phyloP scores from a whole-genome alignment of 1,140 invertebrate species.

The Magallana gigas region DNA sequence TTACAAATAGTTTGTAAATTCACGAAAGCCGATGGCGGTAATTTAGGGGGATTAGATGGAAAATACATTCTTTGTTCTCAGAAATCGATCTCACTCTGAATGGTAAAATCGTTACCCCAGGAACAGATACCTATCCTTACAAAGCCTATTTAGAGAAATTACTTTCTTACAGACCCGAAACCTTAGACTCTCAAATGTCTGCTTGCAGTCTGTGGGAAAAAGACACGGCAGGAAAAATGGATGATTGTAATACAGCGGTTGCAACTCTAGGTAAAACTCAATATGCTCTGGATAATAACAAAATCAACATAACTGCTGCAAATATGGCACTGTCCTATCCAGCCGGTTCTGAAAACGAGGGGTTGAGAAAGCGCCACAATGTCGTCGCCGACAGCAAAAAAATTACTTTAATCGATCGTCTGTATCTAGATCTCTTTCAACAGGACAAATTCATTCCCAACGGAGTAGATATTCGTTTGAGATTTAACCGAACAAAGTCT shows the following conservation, averaged over 20 bases:
- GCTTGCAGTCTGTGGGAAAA: constrained; percentile 2
- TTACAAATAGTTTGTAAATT: not conserved
- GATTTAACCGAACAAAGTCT: not conserved
- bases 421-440: constrained; percentile 34
- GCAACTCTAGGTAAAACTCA: too few species aligned
- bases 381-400: not conserved
- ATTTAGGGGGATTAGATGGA: not conserved
- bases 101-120: not conserved
- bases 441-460: not conserved
- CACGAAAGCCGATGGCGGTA: not conserved
- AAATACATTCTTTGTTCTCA: not conserved
- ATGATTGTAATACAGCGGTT: not conserved
- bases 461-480: not conserved
- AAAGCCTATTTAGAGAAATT: constrained; percentile 35
- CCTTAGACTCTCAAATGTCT: not conserved
- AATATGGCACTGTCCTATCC: too few species aligned
- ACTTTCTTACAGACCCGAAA: not conserved
- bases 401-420: not conserved
- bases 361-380: not conserved
- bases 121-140: constrained; percentile 33
- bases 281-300: too few species aligned
- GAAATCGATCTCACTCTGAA: not conserved
- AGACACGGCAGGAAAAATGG: constrained; percentile 11
- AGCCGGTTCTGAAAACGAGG: too few species aligned
- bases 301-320: too few species aligned